Evolutionary conservation across 2,113 vertebrate genomes (phyloP).

Genomic region (Aramus guarauna): DNA sequence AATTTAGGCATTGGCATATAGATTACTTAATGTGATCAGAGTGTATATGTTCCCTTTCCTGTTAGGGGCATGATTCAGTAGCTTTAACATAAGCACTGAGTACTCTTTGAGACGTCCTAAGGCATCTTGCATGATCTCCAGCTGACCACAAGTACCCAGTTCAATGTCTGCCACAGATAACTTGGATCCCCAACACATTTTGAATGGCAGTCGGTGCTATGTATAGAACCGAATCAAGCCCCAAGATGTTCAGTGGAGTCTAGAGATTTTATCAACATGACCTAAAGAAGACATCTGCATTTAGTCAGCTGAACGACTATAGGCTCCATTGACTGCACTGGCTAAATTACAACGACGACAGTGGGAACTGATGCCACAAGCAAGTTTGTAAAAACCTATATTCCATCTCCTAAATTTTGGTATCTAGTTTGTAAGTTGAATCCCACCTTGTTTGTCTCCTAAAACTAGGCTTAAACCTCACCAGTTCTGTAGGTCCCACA

Average conservation of each 20-base stretch:
- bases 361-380: background rate
- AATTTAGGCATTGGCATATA: background rate
- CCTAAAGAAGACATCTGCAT: background rate
- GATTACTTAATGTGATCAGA: background rate
- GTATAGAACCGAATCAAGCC: background rate
- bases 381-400: background rate
- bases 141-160: background rate
- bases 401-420: background rate
- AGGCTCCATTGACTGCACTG: background rate
- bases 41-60: fast-evolving
- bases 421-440: background rate
- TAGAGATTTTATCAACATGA: background rate
- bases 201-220: too few relatives aligned
- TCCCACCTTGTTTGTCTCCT: background rate
- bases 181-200: fast-evolving
- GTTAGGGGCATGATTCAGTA: background rate
- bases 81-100: background rate
- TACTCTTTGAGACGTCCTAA: background rate
- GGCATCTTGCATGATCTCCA: background rate
- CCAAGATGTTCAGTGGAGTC: background rate
- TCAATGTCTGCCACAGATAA: background rate
- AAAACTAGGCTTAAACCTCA: background rate
- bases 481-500: background rate
- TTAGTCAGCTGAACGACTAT: background rate
- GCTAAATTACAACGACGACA: too few relatives aligned